phyloP scores from a whole-genome alignment of 2,888 invertebrate species.

The Leucania comma region DNA sequence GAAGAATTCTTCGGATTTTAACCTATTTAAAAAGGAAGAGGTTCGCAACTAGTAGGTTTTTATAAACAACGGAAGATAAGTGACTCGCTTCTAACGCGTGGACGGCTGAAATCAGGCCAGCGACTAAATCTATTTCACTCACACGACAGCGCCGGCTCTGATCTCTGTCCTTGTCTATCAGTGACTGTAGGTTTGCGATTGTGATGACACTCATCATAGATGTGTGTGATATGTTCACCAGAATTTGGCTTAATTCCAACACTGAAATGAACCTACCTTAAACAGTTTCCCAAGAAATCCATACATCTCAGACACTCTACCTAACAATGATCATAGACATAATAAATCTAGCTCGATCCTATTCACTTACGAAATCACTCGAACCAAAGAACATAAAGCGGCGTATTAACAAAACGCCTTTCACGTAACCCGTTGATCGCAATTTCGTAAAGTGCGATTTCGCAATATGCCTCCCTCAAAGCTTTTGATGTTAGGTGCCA shows the following conservation, averaged over 20 bases:
- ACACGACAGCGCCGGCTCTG: too few relatives aligned
- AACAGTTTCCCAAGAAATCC: not conserved
- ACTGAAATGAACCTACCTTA: not conserved
- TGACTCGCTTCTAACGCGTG: too few relatives aligned
- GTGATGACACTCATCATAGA: too few relatives aligned
- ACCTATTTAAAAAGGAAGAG: not conserved
- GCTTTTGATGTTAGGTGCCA: slow-evolving; percentile 66
- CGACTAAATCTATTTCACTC: too few relatives aligned
- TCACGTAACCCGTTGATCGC: slow-evolving; percentile 57
- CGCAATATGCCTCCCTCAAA: slow-evolving; percentile 62
- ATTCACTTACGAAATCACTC: slow-evolving; percentile 40
- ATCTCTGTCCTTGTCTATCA: too few relatives aligned
- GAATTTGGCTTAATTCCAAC: not conserved
- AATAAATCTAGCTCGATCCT: slow-evolving; percentile 30
- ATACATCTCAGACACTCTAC: not conserved
- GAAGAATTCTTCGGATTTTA: not conserved
- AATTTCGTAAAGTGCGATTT: slow-evolving; percentile 76
- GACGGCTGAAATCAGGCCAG: too few relatives aligned
- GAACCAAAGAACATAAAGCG: slow-evolving; percentile 25
- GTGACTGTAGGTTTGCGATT: too few relatives aligned
- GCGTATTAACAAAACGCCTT: slow-evolving; percentile 61
- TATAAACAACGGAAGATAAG: too few relatives aligned
- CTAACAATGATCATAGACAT: slow-evolving; percentile 27
- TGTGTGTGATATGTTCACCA: not conserved
- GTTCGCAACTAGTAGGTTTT: too few relatives aligned